A percentile compares a stretch with the other conserved stretches of the same genome.
phyloP scores from a whole-genome alignment of 2,113 vertebrate genomes.

The Verasper variegatus region DNA sequence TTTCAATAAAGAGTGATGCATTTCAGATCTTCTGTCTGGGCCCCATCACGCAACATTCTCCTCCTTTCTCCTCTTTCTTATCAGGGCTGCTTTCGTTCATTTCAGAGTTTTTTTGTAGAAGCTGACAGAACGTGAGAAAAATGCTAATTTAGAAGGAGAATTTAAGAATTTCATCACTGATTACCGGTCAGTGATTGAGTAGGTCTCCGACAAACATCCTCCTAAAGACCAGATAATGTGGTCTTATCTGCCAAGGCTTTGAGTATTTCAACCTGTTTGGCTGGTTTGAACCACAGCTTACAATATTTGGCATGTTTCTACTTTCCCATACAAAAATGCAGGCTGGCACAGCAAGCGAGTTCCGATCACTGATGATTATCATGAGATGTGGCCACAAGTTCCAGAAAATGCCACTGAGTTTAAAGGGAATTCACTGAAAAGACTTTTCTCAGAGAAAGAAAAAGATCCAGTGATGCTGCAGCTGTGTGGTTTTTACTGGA shows the following conservation, averaged over 20 bases:
- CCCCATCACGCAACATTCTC: not conserved
- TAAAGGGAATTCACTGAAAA: not conserved
- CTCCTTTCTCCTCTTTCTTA: slow-evolving; percentile 11
- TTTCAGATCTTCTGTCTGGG: slow-evolving; percentile 26
- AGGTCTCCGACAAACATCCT: slow-evolving; percentile 17
- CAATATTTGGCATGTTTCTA: not conserved
- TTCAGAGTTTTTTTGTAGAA: slow-evolving; percentile 10
- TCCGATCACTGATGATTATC: not conserved
- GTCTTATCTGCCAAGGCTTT: not conserved
- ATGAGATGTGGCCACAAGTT: not conserved
- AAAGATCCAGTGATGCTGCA: not conserved
- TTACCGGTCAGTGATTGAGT: slow-evolving; percentile 10
- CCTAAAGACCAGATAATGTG: slow-evolving; percentile 41
- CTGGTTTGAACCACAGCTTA: not conserved
- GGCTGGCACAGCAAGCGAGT: not conserved
- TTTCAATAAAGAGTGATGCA: slow-evolving; percentile 31
- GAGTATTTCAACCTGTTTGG: slow-evolving; percentile 28
- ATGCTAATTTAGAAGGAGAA: slow-evolving; percentile 4
- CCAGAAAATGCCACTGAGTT: not conserved
- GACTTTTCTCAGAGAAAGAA: too few species aligned
- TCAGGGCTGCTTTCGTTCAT: slow-evolving; percentile 24
- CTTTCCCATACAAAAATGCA: not conserved
- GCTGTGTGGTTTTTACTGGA: not conserved
- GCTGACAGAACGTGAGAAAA: slow-evolving; percentile 10
- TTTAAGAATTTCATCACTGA: slow-evolving; percentile 25